These are phyloP conservation scores for Lepas anatifera DNA, from an alignment of 2,888 invertebrate genomes.

Conservation along the genomic window DNA sequence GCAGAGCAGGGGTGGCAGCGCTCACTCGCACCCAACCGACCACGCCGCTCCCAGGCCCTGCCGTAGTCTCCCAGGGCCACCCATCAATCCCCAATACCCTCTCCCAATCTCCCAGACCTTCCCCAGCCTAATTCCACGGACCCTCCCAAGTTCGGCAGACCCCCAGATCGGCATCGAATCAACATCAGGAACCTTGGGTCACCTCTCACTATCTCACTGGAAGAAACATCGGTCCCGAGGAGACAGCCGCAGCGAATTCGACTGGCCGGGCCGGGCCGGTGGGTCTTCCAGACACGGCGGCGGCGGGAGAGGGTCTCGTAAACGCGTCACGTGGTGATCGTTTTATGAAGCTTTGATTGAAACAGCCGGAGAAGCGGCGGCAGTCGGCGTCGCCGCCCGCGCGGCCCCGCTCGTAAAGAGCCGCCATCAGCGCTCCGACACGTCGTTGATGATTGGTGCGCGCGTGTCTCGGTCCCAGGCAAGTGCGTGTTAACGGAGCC, in stretches of 20 bases:
- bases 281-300: neutral
- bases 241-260: neutral
- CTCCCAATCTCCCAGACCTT: too few relatives aligned
- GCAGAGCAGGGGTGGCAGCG: too few relatives aligned
- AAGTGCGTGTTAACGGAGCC: conserved; percentile 10
- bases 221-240: too few relatives aligned
- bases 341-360: conserved; percentile 6
- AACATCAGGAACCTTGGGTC: too few relatives aligned
- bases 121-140: too few relatives aligned
- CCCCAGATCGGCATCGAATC: too few relatives aligned
- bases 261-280: neutral
- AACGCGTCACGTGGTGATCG: neutral
- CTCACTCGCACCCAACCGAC: neutral
- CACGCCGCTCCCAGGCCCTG: neutral
- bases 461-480: neutral
- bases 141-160: too few relatives aligned
- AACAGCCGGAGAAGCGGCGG: conserved; percentile 1
- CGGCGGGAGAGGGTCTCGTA: neutral
- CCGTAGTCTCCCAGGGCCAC: neutral
- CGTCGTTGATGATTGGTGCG: neutral
- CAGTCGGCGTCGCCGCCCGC: neutral
- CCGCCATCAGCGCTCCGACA: neutral
- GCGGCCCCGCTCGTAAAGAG: neutral
- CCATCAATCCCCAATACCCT: too few relatives aligned
- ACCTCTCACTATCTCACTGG: too few relatives aligned